Evolutionary conservation across 1,140 invertebrate species (phyloP), one percentile per base, ranked within the genome.

Genomic region (Temnothorax curvispinosus): DNA sequence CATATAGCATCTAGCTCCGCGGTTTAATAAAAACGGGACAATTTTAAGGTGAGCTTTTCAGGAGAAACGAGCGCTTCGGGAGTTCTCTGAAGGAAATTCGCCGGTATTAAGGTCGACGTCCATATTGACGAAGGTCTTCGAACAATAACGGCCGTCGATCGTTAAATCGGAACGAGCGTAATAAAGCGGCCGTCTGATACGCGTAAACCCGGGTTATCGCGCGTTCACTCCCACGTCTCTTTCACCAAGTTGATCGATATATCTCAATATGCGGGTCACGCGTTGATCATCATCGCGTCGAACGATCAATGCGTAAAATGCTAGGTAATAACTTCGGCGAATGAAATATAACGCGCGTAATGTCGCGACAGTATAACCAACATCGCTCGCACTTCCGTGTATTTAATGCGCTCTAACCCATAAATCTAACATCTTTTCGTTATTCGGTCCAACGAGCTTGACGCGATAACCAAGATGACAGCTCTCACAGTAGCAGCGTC

Each of bases 121-220:
- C 74, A 60, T 84, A 88, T 89, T 88, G 87, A 89, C 76, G 86
- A 85, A 69, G 75, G 54, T 89, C 85, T 74, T 84, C 71, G 86
- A 88, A 84, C 76, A 87, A 91, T 86, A 78, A 89, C 65, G 76
- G 44, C 5, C 64, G 54, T n/a, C 77, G 64, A 78, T 90, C 88
- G 82, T 90, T 90, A 88, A 88, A 90, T 65, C 54, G 64, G 67
- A 47, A 67, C 77, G 77, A 85, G 69, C 56, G 81, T 85, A 50
- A 71, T 85, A 76, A 85, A 76, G 71, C 54, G 54, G n/a, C 15
- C 80, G 69, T 13, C 44, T 50, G 81, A 85, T 85, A 62, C 71
- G 81, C 81, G 11, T 85, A 85, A 85, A 27, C 15, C 54, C 32
- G 71, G 13, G 54, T 75, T 84, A 84, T 75, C 67, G 52, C 69